Base-by-base conservation (phyloP, 2,113 vertebrate genomes). In the Romanogobio albipinnatus region DNA sequence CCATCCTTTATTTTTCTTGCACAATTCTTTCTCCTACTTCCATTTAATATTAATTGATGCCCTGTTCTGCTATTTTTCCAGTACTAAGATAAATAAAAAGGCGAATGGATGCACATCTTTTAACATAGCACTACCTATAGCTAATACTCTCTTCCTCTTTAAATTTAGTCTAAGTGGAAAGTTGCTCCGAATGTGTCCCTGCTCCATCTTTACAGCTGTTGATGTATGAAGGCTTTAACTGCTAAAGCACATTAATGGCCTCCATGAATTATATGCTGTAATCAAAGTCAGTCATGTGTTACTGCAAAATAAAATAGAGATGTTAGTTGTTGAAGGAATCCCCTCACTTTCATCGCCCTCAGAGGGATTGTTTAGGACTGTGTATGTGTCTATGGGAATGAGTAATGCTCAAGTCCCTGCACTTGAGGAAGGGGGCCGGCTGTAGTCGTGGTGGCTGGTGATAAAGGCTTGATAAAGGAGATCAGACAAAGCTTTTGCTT, bases 241-340 rank as follows among this genome's bases (percentile, higher is more conserved):
- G 77, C n/a, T 24, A 45, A 26, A 74, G 43, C 70, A 49, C 22
- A 29, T 14, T 13, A 1, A 22, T 78, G 76, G 56, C 19, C 56
- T 56, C 24, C 59, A 81, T 64, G 15, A 66, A 61, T n/a, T 77
- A 10, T 29, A 39, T 36, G 22, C 29, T 76, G 13, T 39, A 62
- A 75, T 84, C 29, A 66, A 64, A 61, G 59, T 53, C 75, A 78
- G 59, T 68, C 45, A 53, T 49, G 29, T 36, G 45, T 66, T 77
- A 49, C 64, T 70, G 56, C 19, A 53, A 53, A 66, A 53, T 64
- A 77, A 78, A 56, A 68, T 39, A 51, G 39, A 84, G 74, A 61
- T 15, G 36, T 64, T 33, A 51, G 61, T 8, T 10, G 24, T 66
- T 49, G 24, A 66, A 29, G 61, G 43, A 33, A 66, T 26, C 43